Conservation (phyloP, 2,888 invertebrate genomes). For the Drosophila mimica region DNA sequence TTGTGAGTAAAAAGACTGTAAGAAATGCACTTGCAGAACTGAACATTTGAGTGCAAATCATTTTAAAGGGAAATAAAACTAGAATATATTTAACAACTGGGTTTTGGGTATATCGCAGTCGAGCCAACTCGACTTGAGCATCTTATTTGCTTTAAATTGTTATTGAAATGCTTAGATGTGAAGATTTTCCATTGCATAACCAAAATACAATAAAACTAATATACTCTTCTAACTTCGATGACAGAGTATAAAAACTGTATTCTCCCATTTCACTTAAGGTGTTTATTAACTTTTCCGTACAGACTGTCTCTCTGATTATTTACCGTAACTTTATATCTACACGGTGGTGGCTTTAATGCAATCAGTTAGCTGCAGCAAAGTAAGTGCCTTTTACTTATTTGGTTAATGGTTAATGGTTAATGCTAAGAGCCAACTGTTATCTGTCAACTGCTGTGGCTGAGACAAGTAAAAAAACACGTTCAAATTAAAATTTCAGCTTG, state of each 20-base stretch:
- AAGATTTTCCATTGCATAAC: background rate
- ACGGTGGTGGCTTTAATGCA: background rate
- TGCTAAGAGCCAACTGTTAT: background rate
- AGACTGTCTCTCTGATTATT: background rate
- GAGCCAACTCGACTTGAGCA: too few species aligned
- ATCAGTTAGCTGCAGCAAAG: background rate
- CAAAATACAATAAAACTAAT: background rate
- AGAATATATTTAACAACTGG: too few species aligned
- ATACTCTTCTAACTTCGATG: background rate
- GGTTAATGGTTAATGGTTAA: background rate
- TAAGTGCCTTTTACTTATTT: constrained; percentile 7
- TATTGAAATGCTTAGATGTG: background rate
- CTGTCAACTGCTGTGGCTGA: constrained; percentile 9
- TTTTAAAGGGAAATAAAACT: too few species aligned
- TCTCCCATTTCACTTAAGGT: background rate
- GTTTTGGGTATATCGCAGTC: too few species aligned
- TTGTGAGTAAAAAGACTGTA: too few species aligned
- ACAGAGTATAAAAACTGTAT: background rate
- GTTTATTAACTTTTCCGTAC: background rate
- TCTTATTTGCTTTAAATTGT: background rate
- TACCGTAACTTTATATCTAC: background rate
- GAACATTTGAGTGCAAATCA: too few species aligned
- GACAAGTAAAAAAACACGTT: constrained; percentile 18
- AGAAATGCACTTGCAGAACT: too few species aligned
- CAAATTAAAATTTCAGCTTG: constrained; percentile 55